Percentiles rank a stretch among this genome's conserved stretches.
These are phyloP conservation scores for Brenthis daphne DNA, from an alignment of 2,888 invertebrate genomes.

Conservation along the genomic window DNA sequence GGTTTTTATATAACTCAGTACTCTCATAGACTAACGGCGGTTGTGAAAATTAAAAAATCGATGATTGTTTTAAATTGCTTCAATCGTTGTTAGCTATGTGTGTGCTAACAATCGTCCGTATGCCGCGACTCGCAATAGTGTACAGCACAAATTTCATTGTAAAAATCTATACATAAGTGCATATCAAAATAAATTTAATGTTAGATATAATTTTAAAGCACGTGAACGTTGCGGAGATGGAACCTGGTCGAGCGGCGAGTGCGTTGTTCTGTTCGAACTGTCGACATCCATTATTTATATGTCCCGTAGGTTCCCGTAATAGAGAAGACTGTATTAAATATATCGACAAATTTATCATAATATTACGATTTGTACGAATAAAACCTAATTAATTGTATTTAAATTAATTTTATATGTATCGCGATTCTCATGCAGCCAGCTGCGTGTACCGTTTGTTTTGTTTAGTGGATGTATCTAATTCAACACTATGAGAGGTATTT, in stretches of 20 bases:
- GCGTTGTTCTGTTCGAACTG: conserved; percentile 22
- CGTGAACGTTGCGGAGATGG: conserved; percentile 45
- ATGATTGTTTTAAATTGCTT: neutral
- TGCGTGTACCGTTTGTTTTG: conserved; percentile 12
- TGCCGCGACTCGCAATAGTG: conserved; percentile 51
- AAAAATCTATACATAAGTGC: conserved; percentile 74
- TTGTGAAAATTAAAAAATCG: no score
- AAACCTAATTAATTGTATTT: conserved; percentile 18
- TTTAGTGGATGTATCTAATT: conserved; percentile 13
- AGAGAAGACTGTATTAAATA: conserved; percentile 42
- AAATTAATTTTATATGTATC: conserved; percentile 17
- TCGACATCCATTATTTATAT: conserved; percentile 26
- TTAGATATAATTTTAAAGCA: conserved; percentile 70
- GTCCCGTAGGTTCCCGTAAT: conserved; percentile 35
- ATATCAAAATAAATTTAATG: conserved; percentile 78
- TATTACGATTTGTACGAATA: conserved; percentile 26
- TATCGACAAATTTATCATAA: conserved; percentile 36
- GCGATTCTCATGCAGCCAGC: conserved; percentile 3
- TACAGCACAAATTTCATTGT: conserved; percentile 80
- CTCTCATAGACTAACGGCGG: no score
- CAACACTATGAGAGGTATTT: conserved; percentile 9
- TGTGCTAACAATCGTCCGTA: conserved; percentile 21
- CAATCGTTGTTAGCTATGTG: neutral
- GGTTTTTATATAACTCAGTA: no score
- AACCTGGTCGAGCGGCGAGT: conserved; percentile 21